A percentile compares a stretch with the other conserved stretches of the same genome.
Conservation (phyloP, 2,113 vertebrate genomes). For the Scomber japonicus region DNA sequence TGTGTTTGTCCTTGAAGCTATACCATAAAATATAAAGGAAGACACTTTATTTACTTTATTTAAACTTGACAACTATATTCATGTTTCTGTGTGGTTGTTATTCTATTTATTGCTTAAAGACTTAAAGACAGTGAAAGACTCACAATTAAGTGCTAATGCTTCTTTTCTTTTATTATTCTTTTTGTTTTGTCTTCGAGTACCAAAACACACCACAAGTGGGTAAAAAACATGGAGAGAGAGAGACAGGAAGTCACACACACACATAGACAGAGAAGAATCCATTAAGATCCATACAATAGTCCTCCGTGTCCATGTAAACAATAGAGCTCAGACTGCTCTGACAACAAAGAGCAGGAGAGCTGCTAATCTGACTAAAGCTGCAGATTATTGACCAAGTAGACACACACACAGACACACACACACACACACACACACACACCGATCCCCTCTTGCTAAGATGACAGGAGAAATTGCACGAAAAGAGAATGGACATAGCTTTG, state of each 20-base stretch:
- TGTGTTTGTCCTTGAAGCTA: constrained; percentile 25
- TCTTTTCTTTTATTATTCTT: background rate
- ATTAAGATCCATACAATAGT: constrained; percentile 64
- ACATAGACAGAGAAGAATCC: constrained; percentile 55
- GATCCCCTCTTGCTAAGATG: constrained; percentile 42
- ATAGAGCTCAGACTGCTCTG: constrained; percentile 57
- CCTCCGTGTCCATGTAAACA: constrained; percentile 64
- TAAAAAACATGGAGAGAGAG: background rate
- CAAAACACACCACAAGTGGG: constrained; percentile 1
- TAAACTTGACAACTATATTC: background rate
- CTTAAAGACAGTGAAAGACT: background rate
- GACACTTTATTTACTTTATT: constrained; percentile 19
- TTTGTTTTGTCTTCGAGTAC: background rate
- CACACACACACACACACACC: constrained; percentile 37
- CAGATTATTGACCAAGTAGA: constrained; percentile 79
- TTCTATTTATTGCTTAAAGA: background rate
- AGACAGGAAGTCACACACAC: constrained; percentile 53
- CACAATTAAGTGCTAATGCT: background rate
- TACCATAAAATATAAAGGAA: background rate
- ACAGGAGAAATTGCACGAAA: constrained; percentile 30
- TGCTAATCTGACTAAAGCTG: constrained; percentile 82
- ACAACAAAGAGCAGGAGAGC: constrained; percentile 65
- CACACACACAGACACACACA: constrained; percentile 34
- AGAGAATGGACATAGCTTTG: constrained; percentile 34
- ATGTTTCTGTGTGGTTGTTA: background rate